These are phyloP conservation scores for Saiga tatarica DNA, from an alignment of 2,113 vertebrate genomes.

Conservation along the genomic window DNA sequence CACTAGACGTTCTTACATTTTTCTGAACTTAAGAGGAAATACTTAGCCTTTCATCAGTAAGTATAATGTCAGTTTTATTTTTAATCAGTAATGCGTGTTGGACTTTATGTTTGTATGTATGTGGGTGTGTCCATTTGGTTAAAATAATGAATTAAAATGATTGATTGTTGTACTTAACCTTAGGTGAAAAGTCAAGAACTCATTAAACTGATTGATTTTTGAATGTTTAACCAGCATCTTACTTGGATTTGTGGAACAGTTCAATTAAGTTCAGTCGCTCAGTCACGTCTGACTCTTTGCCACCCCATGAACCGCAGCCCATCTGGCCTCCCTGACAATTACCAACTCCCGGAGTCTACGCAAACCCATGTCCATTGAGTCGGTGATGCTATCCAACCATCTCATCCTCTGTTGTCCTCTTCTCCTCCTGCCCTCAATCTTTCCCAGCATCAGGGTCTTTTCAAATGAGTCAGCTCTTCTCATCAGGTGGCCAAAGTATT, in stretches of 20 bases:
- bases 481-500: background rate
- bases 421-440: background rate
- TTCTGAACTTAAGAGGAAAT: background rate
- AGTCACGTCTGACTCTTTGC: fast-evolving
- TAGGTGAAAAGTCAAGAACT: background rate
- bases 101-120: background rate
- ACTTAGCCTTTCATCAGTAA: background rate
- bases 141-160: background rate
- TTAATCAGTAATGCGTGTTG: background rate
- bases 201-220: background rate
- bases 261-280: background rate
- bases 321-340: background rate
- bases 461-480: background rate
- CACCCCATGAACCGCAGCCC: background rate
- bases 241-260: background rate
- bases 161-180: background rate
- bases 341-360: background rate
- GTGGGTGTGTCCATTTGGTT: background rate
- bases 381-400: background rate
- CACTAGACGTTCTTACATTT: background rate
- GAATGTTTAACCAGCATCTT: background rate
- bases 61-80: background rate
- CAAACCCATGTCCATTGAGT: background rate
- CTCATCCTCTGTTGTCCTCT: background rate
- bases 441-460: background rate